Percentiles rank a stretch among this genome's conserved stretches.
phyloP scores from a whole-genome alignment of 2,797 vertebrate genomes.

The Semotilus atromaculatus region DNA sequence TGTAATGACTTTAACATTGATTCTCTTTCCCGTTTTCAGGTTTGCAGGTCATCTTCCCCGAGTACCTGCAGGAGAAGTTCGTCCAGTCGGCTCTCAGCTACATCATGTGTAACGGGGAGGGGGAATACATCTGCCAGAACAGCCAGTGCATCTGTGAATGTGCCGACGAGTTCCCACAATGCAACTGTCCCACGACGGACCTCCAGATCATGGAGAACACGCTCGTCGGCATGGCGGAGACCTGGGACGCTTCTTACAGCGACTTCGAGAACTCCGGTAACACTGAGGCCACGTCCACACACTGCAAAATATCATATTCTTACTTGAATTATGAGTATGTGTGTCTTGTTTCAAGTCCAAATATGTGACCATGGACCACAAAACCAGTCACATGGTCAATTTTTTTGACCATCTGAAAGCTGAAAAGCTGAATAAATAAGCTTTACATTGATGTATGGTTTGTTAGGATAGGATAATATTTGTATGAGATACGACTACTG shows the following conservation, averaged over 20 bases:
- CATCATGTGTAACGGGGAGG: slow-evolving; percentile 99
- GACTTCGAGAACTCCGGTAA: slow-evolving; percentile 98
- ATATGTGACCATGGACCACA: too few species aligned
- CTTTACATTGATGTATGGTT: too few species aligned
- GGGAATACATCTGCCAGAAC: slow-evolving; percentile 92
- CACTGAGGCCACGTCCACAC: not conserved
- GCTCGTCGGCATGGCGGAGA: slow-evolving; percentile 90
- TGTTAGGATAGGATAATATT: too few species aligned
- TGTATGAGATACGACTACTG: too few species aligned
- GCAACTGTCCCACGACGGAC: slow-evolving; percentile 98
- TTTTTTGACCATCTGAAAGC: too few species aligned
- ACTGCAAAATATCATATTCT: too few species aligned
- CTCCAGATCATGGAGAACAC: slow-evolving; percentile 99
- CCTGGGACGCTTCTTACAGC: slow-evolving; percentile 96
- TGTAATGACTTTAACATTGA: slow-evolving; percentile 38
- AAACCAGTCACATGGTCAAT: too few species aligned
- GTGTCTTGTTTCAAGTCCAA: too few species aligned
- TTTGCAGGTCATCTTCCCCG: slow-evolving; percentile 98
- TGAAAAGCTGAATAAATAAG: too few species aligned
- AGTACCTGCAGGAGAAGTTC: slow-evolving; percentile 98
- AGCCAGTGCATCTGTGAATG: slow-evolving; percentile 96
- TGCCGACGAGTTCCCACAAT: slow-evolving; percentile 93
- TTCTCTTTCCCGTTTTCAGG: slow-evolving; percentile 67
- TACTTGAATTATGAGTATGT: too few species aligned
- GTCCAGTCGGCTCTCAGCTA: slow-evolving; percentile 98